phyloP scores from a whole-genome alignment of 2,888 invertebrate species.

The Agrenia bidenticulata region DNA sequence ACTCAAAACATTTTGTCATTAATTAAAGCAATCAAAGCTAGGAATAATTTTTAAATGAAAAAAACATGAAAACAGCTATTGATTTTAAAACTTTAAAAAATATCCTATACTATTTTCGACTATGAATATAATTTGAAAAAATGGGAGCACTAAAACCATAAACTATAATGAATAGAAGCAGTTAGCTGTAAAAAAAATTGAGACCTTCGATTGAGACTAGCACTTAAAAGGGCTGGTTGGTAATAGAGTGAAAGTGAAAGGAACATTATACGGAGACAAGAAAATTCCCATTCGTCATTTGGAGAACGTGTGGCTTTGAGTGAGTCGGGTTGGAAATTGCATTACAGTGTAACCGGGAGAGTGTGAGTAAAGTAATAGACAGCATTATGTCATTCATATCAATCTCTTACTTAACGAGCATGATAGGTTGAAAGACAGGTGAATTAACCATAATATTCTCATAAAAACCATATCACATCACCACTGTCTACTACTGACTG shows the following conservation, averaged over 20 bases:
- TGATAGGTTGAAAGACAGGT: constrained; percentile 19
- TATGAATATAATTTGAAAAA: no score
- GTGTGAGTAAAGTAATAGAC: constrained; percentile 17
- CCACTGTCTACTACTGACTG: neutral
- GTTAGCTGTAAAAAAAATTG: no score
- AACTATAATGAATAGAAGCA: no score
- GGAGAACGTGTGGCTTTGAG: neutral
- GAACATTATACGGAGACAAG: neutral
- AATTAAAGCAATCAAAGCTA: no score
- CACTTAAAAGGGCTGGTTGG: neutral
- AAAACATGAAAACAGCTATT: no score
- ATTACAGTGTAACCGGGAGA: constrained; percentile 16
- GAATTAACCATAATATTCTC: constrained; percentile 21
- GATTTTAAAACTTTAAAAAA: no score
- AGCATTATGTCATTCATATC: constrained; percentile 23
- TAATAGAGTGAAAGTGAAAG: neutral
- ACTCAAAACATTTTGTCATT: no score
- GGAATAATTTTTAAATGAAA: no score
- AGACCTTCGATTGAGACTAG: no score
- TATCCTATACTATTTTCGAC: no score
- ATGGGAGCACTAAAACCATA: no score
- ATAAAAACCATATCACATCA: constrained; percentile 4
- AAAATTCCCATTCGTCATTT: neutral
- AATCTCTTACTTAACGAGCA: constrained; percentile 14
- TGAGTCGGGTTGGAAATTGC: constrained; percentile 10